Evolutionary conservation across 2,113 vertebrate genomes (phyloP).

Genomic region (Seriola aureovittata): DNA sequence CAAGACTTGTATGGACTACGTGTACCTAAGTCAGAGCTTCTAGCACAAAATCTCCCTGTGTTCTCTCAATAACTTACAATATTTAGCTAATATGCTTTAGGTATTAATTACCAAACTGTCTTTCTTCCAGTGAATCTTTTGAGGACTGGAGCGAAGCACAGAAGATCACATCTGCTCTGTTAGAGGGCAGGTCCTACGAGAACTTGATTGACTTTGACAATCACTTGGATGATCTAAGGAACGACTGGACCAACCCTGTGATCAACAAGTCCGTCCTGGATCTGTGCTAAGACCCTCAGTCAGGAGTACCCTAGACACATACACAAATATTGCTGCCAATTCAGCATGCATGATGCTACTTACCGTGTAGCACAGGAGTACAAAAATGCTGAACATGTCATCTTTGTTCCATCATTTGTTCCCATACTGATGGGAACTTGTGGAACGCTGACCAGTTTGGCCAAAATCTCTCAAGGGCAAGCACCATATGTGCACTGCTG

Average conservation of each 20-base stretch:
- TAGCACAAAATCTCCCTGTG: not conserved
- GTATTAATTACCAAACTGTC: not conserved
- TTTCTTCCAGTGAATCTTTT: constrained; percentile 89
- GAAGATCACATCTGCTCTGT: constrained; percentile 90
- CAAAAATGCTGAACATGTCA: constrained; percentile 37
- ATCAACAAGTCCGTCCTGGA: constrained; percentile 97
- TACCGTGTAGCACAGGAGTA: constrained; percentile 43
- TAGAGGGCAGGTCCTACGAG: constrained; percentile 94
- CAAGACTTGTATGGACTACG: not conserved
- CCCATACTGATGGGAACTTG: constrained; percentile 42
- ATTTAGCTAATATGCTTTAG: not conserved
- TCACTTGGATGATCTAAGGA: constrained; percentile 96
- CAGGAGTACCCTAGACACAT: constrained; percentile 18
- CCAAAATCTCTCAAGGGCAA: constrained; percentile 64
- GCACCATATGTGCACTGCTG: constrained; percentile 42
- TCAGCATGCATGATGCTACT: constrained; percentile 70
- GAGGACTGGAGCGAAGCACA: constrained; percentile 97
- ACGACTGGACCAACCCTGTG: constrained; percentile 98
- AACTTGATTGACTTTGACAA: constrained; percentile 96
- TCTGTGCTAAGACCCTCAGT: constrained; percentile 86
- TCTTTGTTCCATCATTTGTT: constrained; percentile 56
- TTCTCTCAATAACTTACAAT: constrained; percentile 12
- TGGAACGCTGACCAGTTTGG: constrained; percentile 41
- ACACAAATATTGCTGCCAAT: constrained; percentile 62
- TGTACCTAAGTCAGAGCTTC: not conserved